phyloP scores from a whole-genome alignment of 2,797 vertebrate genomes.

The Sebastes hubbsi region DNA sequence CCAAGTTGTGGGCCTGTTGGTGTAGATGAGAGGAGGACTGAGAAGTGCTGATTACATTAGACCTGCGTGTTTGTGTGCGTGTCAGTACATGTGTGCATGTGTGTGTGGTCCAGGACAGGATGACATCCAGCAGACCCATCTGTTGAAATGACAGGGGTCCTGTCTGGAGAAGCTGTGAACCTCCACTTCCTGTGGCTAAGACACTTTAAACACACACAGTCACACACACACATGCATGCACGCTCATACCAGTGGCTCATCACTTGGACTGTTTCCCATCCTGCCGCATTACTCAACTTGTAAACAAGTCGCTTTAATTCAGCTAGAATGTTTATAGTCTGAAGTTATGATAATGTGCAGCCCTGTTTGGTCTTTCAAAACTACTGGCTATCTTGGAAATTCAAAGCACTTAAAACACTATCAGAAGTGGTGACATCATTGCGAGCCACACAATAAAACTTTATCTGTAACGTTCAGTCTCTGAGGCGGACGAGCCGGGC shows the following conservation, averaged over 20 bases:
- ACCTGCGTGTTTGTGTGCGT: slow-evolving; percentile 8
- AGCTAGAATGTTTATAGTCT: slow-evolving; percentile 59
- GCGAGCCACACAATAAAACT: slow-evolving; percentile 41
- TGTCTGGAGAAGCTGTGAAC: slow-evolving; percentile 57
- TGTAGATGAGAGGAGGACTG: background rate
- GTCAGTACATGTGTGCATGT: slow-evolving; percentile 1
- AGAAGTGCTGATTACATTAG: slow-evolving; percentile 46
- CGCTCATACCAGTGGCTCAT: slow-evolving; percentile 31
- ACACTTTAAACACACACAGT: slow-evolving; percentile 37
- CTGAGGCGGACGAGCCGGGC: background rate
- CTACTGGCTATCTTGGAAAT: slow-evolving; percentile 31
- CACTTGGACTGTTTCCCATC: slow-evolving; percentile 30
- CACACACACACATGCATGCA: slow-evolving; percentile 12
- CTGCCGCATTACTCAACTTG: slow-evolving; percentile 33
- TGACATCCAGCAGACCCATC: slow-evolving; percentile 62
- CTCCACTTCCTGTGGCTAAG: slow-evolving; percentile 52
- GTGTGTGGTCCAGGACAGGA: slow-evolving; percentile 73
- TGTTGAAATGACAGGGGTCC: slow-evolving; percentile 67
- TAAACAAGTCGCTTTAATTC: slow-evolving; percentile 59
- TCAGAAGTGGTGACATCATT: slow-evolving; percentile 65
- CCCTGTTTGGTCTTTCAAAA: slow-evolving; percentile 28
- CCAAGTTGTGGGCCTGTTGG: slow-evolving; percentile 29
- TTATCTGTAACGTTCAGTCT: slow-evolving; percentile 50
- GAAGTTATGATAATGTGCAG: slow-evolving; percentile 30
- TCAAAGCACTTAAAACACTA: slow-evolving; percentile 31